Evolutionary conservation across 2,888 invertebrate genomes (phyloP).

Genomic region (Hylaea fasciaria): DNA sequence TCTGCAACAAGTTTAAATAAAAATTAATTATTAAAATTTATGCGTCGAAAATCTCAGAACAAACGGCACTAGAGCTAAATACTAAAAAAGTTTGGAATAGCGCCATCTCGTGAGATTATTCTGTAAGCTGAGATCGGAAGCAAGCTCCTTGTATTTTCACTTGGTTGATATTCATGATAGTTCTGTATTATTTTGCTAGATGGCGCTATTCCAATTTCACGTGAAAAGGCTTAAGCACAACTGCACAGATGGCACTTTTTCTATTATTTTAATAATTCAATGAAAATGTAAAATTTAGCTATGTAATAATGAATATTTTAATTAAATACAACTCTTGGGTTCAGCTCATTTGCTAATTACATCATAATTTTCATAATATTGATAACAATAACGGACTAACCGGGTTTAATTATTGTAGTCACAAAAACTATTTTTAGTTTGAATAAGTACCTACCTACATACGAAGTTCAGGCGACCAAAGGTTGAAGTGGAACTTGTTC

Average conservation of each 20-base stretch:
- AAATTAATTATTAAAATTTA: slow-evolving; percentile 1
- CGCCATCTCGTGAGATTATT: slow-evolving; percentile 54
- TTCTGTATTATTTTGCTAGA: slow-evolving; percentile 22
- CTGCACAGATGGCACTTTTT: slow-evolving; percentile 7
- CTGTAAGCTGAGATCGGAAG: background rate
- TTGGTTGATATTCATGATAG: slow-evolving; percentile 7
- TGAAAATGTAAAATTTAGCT: background rate
- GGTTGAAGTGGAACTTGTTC: too few species aligned
- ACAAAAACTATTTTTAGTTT: too few species aligned
- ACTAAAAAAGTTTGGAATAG: slow-evolving; percentile 21
- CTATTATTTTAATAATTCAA: background rate
- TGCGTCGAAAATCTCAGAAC: background rate
- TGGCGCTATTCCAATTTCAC: slow-evolving; percentile 29
- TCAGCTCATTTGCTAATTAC: too few species aligned
- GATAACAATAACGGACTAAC: too few species aligned
- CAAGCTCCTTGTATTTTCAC: background rate
- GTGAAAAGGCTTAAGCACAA: background rate
- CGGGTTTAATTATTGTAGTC: too few species aligned
- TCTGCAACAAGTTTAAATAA: slow-evolving; percentile 64
- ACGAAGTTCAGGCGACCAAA: too few species aligned
- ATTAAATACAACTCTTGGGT: too few species aligned
- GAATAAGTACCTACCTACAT: too few species aligned
- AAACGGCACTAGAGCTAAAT: too few species aligned
- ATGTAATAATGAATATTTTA: too few species aligned
- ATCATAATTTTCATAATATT: too few species aligned